Evolutionary conservation across 2,113 vertebrate species (phyloP).

Genomic region (Datnioides undecimradiatus): DNA sequence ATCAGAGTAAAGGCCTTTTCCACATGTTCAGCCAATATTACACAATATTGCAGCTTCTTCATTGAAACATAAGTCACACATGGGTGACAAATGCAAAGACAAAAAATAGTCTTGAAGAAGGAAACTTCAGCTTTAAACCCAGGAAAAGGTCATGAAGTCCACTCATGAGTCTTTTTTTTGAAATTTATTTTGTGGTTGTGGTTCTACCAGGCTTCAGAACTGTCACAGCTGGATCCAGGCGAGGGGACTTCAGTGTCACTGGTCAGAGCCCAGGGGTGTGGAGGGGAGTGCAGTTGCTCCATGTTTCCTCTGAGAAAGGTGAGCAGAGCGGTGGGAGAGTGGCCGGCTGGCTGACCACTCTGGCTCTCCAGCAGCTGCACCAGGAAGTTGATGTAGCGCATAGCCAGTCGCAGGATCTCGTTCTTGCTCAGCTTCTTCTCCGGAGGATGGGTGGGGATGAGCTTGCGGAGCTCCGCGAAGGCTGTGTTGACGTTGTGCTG

Average conservation of each 20-base stretch:
- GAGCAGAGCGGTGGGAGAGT: constrained; percentile 81
- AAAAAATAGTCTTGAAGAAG: constrained; percentile 30
- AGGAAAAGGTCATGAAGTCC: constrained; percentile 25
- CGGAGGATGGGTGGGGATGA: constrained; percentile 97
- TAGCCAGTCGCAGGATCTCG: constrained; percentile 95
- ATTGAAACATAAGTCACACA: constrained; percentile 15
- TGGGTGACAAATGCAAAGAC: constrained; percentile 27
- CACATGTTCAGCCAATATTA: constrained; percentile 27
- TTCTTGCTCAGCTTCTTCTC: constrained; percentile 99
- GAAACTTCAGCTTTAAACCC: constrained; percentile 39
- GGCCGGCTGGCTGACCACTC: constrained; percentile 81
- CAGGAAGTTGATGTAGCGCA: constrained; percentile 98
- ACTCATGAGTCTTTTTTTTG: constrained; percentile 2
- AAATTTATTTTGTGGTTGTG: neutral
- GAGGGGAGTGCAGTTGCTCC: constrained; percentile 80
- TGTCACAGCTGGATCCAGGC: constrained; percentile 84
- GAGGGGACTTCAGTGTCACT: constrained; percentile 86
- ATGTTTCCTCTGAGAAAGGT: constrained; percentile 84
- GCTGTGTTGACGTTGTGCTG: constrained; percentile 98
- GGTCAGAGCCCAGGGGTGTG: constrained; percentile 82
- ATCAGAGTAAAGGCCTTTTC: constrained; percentile 16
- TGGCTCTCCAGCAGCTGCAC: constrained; percentile 92
- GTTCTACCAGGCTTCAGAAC: constrained; percentile 84
- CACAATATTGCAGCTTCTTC: constrained; percentile 45
- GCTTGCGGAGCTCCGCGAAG: constrained; percentile 95